A percentile compares a stretch with the other conserved stretches of the same genome.
phyloP scores from a whole-genome alignment of 2,888 invertebrate genomes.

The Boloria euphrosyne region DNA sequence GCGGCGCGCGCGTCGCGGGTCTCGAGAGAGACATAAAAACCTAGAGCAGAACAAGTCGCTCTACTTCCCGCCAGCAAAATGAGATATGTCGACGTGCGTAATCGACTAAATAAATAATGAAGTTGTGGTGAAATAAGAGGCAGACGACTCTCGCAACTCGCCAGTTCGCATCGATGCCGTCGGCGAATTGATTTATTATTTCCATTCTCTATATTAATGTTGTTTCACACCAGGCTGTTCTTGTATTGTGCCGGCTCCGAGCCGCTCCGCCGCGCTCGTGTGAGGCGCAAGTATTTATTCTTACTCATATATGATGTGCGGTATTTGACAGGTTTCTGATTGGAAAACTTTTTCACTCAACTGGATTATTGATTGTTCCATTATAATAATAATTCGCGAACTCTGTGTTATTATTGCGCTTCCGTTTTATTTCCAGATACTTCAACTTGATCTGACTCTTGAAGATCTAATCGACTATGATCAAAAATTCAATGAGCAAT shows the following conservation, averaged over 20 bases:
- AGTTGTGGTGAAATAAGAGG: constrained; percentile 28
- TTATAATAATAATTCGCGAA: constrained; percentile 3
- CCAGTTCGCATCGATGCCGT: constrained; percentile 36
- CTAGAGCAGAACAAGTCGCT: constrained; percentile 14
- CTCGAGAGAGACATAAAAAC: constrained; percentile 25
- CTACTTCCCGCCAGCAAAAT: constrained; percentile 17
- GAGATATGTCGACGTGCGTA: constrained; percentile 28
- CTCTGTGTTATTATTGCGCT: neutral
- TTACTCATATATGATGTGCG: constrained; percentile 15
- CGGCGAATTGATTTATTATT: constrained; percentile 40
- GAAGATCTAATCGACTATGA: neutral
- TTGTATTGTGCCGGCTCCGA: neutral
- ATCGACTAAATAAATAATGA: constrained; percentile 37
- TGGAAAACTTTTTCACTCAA: constrained; percentile 32
- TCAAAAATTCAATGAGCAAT: constrained; percentile 4
- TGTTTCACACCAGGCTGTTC: constrained; percentile 26
- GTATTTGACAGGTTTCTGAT: constrained; percentile 29
- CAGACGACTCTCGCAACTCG: constrained; percentile 20
- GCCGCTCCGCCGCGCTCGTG: neutral
- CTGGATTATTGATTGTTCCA: constrained; percentile 31
- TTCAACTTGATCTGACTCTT: too few species aligned
- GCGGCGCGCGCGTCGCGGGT: constrained; percentile 4
- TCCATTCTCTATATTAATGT: constrained; percentile 41
- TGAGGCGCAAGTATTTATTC: constrained; percentile 8
- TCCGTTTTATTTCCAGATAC: neutral